phyloP scores from a whole-genome alignment of 2,797 vertebrate species.

The Pangasius sanitwongsei region DNA sequence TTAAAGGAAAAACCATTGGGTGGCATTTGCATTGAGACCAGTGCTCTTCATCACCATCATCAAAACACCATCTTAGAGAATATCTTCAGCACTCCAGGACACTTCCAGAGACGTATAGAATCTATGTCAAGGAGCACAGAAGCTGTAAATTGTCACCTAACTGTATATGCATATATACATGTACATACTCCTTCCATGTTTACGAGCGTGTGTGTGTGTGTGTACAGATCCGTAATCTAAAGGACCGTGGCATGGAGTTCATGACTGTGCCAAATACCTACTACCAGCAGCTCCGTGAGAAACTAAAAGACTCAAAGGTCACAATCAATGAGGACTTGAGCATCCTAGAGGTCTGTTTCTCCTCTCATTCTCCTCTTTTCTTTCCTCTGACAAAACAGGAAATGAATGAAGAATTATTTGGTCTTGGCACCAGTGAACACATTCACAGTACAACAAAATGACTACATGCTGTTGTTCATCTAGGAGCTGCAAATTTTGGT shows the following conservation, averaged over 20 bases:
- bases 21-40: not conserved
- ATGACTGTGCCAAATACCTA: slow-evolving; percentile 87
- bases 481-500: slow-evolving; percentile 93
- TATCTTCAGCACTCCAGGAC: not conserved
- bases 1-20: not conserved
- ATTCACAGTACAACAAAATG: not conserved
- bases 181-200: not conserved
- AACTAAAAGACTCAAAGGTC: slow-evolving; percentile 85
- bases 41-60: not conserved
- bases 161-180: not conserved
- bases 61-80: not conserved
- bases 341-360: slow-evolving; percentile 78
- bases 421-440: not conserved
- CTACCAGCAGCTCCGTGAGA: slow-evolving; percentile 85
- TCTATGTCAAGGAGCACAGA: not conserved
- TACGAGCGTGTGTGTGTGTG: not conserved
- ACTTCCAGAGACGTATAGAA: not conserved
- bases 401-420: not conserved
- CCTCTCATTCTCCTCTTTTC: not conserved
- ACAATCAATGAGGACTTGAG: slow-evolving; percentile 84
- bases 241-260: slow-evolving; percentile 90
- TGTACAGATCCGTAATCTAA: slow-evolving; percentile 86
- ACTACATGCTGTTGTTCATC: not conserved
- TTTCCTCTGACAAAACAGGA: not conserved
- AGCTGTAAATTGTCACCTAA: not conserved